Evolutionary conservation across 2,797 vertebrate genomes (phyloP).

Genomic region (Cirrhinus molitorella): DNA sequence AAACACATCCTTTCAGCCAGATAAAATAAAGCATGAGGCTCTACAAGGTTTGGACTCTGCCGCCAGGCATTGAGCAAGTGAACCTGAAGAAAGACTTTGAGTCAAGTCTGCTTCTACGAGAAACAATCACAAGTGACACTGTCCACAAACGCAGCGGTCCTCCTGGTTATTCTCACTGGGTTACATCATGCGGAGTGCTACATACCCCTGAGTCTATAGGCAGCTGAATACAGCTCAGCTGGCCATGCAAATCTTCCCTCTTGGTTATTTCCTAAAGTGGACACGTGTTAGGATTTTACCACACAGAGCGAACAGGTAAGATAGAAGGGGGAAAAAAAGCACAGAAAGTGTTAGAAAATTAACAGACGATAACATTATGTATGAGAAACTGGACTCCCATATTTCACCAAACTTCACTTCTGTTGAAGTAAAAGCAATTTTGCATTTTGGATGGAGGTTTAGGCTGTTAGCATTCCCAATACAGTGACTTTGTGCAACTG

Average conservation of each 20-base stretch:
- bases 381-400: background rate
- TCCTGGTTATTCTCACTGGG: slow-evolving; percentile 67
- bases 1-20: slow-evolving; percentile 57
- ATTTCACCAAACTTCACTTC: slow-evolving; percentile 5
- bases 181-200: slow-evolving; percentile 82
- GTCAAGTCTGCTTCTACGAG: slow-evolving; percentile 76
- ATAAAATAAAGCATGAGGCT: slow-evolving; percentile 65
- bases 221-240: slow-evolving; percentile 98
- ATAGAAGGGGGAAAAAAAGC: slow-evolving; percentile 62
- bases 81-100: slow-evolving; percentile 81
- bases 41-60: slow-evolving; percentile 59
- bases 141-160: slow-evolving; percentile 69
- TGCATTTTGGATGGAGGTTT: slow-evolving; percentile 40
- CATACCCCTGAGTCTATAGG: slow-evolving; percentile 97
- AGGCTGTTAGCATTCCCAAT: background rate
- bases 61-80: slow-evolving; percentile 59
- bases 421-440: background rate
- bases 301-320: slow-evolving; percentile 54
- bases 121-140: slow-evolving; percentile 70
- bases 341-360: slow-evolving; percentile 42
- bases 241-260: slow-evolving; percentile 94
- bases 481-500: background rate
- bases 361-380: slow-evolving; percentile 24
- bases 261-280: slow-evolving; percentile 95
- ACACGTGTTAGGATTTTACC: slow-evolving; percentile 73